These are phyloP conservation scores for Nebria ingens DNA, from an alignment of 1,140 invertebrate species.

Conservation along the genomic window DNA sequence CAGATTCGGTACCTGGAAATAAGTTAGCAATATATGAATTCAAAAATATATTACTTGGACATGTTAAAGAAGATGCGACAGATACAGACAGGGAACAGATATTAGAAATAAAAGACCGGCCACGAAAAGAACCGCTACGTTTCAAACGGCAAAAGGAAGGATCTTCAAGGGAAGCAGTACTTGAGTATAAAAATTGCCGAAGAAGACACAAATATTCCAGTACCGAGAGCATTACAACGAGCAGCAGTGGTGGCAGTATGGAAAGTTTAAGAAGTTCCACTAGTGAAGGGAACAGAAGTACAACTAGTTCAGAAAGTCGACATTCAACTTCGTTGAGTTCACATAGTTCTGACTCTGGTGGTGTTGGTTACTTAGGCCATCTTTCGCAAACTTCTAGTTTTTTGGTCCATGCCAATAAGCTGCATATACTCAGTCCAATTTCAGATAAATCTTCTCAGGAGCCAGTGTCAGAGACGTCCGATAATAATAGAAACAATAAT, in stretches of 20 bases:
- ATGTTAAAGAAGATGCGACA: constrained; percentile 26
- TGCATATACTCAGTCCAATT: constrained; percentile 78
- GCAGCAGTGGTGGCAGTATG: constrained; percentile 73
- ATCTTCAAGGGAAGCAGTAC: constrained; percentile 44
- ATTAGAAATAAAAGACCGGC: constrained; percentile 48
- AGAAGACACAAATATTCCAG: constrained; percentile 64
- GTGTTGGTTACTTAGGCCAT: constrained; percentile 38
- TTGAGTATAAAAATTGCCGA: constrained; percentile 57
- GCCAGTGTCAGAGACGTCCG: constrained; percentile 64
- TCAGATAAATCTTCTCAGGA: constrained; percentile 85
- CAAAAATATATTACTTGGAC: constrained; percentile 26
- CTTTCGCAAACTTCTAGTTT: constrained; percentile 51
- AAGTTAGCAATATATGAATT: constrained; percentile 39
- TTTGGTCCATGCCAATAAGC: constrained; percentile 54
- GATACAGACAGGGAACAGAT: constrained; percentile 37
- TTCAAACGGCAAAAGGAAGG: constrained; percentile 53
- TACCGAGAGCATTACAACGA: constrained; percentile 75
- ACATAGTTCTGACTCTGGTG: constrained; percentile 68
- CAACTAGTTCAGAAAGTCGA: constrained; percentile 66
- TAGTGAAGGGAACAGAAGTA: constrained; percentile 70
- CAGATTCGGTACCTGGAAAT: constrained; percentile 29
- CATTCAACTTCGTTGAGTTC: constrained; percentile 70
- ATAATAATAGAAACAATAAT: constrained; percentile 67
- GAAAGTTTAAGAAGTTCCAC: constrained; percentile 71
- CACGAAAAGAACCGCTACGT: constrained; percentile 51